These are phyloP conservation scores for Stenolophus ochropezus DNA, from an alignment of 2,888 invertebrate genomes.

Conservation along the genomic window DNA sequence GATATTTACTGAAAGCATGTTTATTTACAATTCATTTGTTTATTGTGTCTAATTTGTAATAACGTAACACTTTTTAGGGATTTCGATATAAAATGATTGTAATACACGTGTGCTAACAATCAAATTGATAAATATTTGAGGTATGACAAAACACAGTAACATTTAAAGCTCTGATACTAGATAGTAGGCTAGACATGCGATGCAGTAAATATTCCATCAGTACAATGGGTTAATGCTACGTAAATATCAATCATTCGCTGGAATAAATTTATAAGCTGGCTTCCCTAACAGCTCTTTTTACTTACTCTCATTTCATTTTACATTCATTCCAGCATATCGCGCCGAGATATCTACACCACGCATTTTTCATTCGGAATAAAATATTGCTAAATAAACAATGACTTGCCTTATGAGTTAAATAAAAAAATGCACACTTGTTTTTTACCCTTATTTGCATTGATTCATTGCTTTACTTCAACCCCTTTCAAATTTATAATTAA, in stretches of 20 bases:
- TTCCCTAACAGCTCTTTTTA: slow-evolving; percentile 11
- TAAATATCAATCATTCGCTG: slow-evolving; percentile 3
- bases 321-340: not conserved
- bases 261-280: slow-evolving; percentile 1
- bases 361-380: slow-evolving; percentile 13
- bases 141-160: not conserved
- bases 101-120: no score
- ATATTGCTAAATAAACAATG: not conserved
- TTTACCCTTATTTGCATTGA: no score
- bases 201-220: not conserved
- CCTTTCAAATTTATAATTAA: no score
- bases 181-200: not conserved
- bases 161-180: not conserved
- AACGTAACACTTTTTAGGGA: not conserved
- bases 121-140: not conserved
- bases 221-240: not conserved
- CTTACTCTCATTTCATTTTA: slow-evolving; percentile 3
- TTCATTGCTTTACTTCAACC: no score
- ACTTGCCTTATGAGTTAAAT: not conserved
- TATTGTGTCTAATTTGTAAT: not conserved
- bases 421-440: no score
- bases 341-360: not conserved
- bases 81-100: no score
- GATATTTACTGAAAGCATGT: no score
- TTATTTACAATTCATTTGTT: not conserved